Percentiles rank a stretch among this genome's conserved stretches.
Evolutionary conservation across 2,797 vertebrate genomes (phyloP).

Genomic region (Menidia menidia): DNA sequence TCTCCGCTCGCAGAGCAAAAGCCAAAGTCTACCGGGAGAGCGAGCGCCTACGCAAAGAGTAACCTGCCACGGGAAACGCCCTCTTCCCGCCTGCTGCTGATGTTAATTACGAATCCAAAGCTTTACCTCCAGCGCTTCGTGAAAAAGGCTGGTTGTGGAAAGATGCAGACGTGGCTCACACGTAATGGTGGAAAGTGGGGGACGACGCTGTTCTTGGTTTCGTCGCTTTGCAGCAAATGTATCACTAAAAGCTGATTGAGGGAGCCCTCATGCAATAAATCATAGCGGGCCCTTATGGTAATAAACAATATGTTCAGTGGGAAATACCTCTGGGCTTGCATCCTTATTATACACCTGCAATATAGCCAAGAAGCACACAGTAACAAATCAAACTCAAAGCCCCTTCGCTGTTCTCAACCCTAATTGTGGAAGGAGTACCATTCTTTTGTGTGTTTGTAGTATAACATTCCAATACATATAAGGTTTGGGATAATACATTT

Average conservation of each 20-base stretch:
- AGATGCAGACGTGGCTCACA: conserved; percentile 59
- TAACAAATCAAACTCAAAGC: conserved; percentile 15
- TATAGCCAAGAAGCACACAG: conserved; percentile 8
- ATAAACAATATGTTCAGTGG: conserved; percentile 27
- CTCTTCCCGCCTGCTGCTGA: conserved; percentile 70
- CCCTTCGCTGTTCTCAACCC: not conserved
- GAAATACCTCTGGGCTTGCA: conserved; percentile 15
- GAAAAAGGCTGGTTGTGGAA: conserved; percentile 40
- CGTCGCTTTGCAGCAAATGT: conserved; percentile 44
- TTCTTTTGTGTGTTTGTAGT: not conserved
- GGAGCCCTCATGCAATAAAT: conserved; percentile 45
- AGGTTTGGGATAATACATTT: too few relatives aligned
- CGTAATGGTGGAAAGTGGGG: conserved; percentile 32
- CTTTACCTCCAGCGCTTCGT: conserved; percentile 60
- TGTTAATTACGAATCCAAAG: conserved; percentile 78
- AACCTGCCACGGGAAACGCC: conserved; percentile 65
- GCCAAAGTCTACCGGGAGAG: conserved; percentile 66
- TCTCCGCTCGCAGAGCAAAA: conserved; percentile 44
- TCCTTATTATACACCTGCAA: conserved; percentile 28
- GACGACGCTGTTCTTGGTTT: conserved; percentile 35
- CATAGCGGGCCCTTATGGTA: conserved; percentile 34
- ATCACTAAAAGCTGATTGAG: conserved; percentile 13
- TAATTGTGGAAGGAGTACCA: conserved; percentile 10
- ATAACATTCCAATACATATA: conserved; percentile 13
- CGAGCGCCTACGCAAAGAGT: conserved; percentile 50